A percentile compares a stretch with the other conserved stretches of the same genome.
phyloP scores from a whole-genome alignment of 2,888 invertebrate genomes.

The Zygothrica quintamaculata region DNA sequence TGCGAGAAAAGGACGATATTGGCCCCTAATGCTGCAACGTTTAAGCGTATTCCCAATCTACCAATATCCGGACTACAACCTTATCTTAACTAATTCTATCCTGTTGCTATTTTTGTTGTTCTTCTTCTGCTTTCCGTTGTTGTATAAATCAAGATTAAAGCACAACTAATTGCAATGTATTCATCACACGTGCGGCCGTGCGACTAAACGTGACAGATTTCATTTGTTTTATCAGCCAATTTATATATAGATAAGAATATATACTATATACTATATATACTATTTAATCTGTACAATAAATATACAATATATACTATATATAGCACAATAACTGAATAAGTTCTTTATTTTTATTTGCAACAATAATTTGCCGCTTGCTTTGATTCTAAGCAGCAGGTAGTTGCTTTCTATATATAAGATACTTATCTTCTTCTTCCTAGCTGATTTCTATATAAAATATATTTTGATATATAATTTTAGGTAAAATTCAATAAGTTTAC shows the following conservation, averaged over 20 bases:
- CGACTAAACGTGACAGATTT: conserved; percentile 75
- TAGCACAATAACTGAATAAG: too few species aligned
- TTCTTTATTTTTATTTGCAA: conserved; percentile 11
- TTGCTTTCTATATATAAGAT: too few species aligned
- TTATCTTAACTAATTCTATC: conserved; percentile 73
- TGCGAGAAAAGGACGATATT: conserved; percentile 25
- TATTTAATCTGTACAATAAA: background rate
- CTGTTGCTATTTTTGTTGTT: conserved; percentile 30
- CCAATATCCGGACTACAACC: conserved; percentile 56
- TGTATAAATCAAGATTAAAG: conserved; percentile 71
- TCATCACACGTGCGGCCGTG: conserved; percentile 78
- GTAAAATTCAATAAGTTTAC: conserved; percentile 19
- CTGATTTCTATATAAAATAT: too few species aligned
- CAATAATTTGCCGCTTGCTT: too few species aligned
- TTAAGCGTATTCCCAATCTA: conserved; percentile 43
- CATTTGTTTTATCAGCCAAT: conserved; percentile 42
- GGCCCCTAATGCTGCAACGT: background rate
- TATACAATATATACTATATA: conserved; percentile 10
- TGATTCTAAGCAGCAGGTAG: too few species aligned
- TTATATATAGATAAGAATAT: conserved; percentile 1
- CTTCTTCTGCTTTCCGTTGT: conserved; percentile 5
- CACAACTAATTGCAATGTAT: conserved; percentile 70
- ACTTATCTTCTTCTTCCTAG: too few species aligned
- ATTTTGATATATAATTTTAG: too few species aligned
- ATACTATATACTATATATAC: background rate